These are phyloP conservation scores for Notospermus geniculatus DNA, from an alignment of 1,140 invertebrate genomes.

Conservation along the genomic window DNA sequence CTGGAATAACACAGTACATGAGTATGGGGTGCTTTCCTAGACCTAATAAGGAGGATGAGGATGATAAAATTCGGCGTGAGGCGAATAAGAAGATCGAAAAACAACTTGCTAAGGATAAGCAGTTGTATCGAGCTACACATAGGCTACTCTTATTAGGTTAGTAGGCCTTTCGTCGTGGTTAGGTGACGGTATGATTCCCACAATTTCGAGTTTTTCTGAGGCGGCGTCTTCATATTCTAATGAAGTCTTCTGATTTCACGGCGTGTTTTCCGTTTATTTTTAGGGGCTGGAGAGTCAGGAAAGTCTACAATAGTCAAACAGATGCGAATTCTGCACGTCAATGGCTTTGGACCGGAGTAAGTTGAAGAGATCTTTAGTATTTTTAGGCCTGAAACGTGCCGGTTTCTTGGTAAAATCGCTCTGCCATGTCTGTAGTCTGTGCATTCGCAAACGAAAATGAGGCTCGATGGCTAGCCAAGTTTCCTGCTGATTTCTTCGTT, in stretches of 20 bases:
- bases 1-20: not conserved
- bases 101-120: conserved; percentile 98
- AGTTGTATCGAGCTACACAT: conserved; percentile 95
- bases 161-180: conserved; percentile 25
- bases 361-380: conserved; percentile 17
- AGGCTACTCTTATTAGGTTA: conserved; percentile 86
- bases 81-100: conserved; percentile 97
- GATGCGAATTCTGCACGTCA: conserved; percentile 99
- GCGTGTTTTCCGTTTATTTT: conserved; percentile 11
- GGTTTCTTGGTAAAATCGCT: too few species aligned
- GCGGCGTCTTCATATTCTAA: not conserved
- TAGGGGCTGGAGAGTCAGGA: conserved; percentile 72
- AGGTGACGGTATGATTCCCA: not conserved
- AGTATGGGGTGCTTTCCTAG: conserved; percentile 47
- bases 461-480: too few species aligned
- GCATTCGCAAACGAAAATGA: too few species aligned
- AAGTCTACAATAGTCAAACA: conserved; percentile 99
- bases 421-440: too few species aligned
- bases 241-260: not conserved
- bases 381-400: too few species aligned
- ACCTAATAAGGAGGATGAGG: conserved; percentile 64
- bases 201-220: conserved; percentile 1
- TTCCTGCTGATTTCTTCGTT: too few species aligned
- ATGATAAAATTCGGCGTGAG: conserved; percentile 91
- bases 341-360: conserved; percentile 75